Conservation (phyloP, 1,140 invertebrate species). For the Xylocopa sonorina region DNA sequence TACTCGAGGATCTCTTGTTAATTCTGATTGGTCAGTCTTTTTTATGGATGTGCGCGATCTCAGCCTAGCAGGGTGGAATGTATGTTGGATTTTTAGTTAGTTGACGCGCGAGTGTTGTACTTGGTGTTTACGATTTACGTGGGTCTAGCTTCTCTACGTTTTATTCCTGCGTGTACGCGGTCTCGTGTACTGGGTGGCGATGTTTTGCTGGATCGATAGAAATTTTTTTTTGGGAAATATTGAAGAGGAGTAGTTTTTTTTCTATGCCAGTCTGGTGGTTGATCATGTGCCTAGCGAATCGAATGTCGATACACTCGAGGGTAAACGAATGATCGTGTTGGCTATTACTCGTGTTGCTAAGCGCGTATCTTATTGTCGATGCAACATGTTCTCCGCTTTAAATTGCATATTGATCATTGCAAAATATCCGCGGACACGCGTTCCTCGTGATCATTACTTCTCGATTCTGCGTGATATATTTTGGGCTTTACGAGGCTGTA, state of each 20-base stretch:
- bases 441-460: conserved; percentile 33
- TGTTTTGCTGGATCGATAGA: background rate
- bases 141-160: too few relatives aligned
- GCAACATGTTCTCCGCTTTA: conserved; percentile 34
- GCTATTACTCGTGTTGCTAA: conserved; percentile 30
- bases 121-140: too few relatives aligned
- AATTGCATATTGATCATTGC: conserved; percentile 21
- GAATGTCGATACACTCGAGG: background rate
- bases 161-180: too few relatives aligned
- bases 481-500: too few relatives aligned
- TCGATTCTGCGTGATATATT: conserved; percentile 33
- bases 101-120: too few relatives aligned
- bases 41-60: too few relatives aligned
- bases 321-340: background rate
- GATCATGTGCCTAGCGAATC: too few relatives aligned
- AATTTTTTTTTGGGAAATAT: background rate
- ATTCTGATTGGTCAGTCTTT: background rate
- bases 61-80: too few relatives aligned
- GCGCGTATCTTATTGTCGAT: conserved; percentile 4
- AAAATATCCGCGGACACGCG: conserved; percentile 20
- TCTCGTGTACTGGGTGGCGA: too few relatives aligned
- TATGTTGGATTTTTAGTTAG: too few relatives aligned
- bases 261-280: background rate
- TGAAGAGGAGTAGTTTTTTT: too few relatives aligned
- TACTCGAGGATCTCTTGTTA: background rate